Evolutionary conservation across 2,113 vertebrate genomes (phyloP).

Genomic region (Callocephalon fimbriatum): DNA sequence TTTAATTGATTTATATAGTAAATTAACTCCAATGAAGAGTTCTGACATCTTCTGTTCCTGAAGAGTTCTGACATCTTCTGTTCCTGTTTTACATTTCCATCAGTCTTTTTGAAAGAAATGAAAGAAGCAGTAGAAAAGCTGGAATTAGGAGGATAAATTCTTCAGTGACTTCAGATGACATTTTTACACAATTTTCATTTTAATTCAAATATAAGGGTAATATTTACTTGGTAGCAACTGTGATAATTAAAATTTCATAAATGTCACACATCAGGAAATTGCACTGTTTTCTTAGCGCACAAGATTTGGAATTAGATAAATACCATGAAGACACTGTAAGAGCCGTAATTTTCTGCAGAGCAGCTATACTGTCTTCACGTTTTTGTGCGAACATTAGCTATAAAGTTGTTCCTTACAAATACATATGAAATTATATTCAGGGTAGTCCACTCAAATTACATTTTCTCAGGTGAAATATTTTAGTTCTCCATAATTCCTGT

Average conservation of each 20-base stretch:
- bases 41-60: not conserved
- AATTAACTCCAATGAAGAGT: not conserved
- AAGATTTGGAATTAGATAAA: not conserved
- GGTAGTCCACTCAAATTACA: not conserved
- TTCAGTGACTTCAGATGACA: not conserved
- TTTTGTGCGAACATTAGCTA: not conserved
- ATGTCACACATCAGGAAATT: not conserved
- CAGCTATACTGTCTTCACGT: accelerated
- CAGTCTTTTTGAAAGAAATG: not conserved
- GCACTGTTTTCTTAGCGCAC: not conserved
- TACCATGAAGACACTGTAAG: not conserved
- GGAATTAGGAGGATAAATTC: not conserved
- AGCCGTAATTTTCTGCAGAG: not conserved
- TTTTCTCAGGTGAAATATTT: not conserved
- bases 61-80: not conserved
- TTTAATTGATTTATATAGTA: not conserved
- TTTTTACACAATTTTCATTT: not conserved
- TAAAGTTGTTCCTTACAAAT: not conserved
- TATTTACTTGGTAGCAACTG: not conserved
- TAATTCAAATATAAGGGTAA: not conserved
- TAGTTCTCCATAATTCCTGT: not conserved
- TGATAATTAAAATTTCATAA: not conserved
- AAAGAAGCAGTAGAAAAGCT: not conserved
- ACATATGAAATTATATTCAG: not conserved
- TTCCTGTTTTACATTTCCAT: not conserved